A percentile compares a stretch with the other conserved stretches of the same genome.
These are phyloP conservation scores for Elgonia sp. DNA, from an alignment of 2,888 invertebrate genomes.

Conservation along the genomic window DNA sequence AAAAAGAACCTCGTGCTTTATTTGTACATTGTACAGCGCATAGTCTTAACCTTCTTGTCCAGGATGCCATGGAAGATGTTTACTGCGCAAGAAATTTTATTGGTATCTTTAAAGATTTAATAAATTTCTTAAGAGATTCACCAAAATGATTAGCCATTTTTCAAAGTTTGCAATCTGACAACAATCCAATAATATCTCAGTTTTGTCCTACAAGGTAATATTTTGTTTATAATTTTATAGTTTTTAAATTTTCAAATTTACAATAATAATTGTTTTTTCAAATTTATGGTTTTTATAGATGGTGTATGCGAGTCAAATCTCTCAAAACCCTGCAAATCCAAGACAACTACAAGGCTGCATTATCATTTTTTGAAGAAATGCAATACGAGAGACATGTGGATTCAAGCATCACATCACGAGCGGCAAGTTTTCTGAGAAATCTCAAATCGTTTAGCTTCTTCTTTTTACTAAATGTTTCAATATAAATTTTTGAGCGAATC, in stretches of 20 bases:
- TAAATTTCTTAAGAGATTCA: constrained; percentile 70
- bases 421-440: constrained; percentile 57
- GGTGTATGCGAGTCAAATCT: constrained; percentile 72
- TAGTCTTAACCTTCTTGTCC: constrained; percentile 47
- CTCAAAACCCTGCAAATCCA: constrained; percentile 58
- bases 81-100: constrained; percentile 39
- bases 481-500: constrained; percentile 73
- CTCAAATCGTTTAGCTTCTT: constrained; percentile 52
- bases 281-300: constrained; percentile 40
- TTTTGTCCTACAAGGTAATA: constrained; percentile 63
- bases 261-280: too few species aligned
- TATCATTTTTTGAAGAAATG: constrained; percentile 57
- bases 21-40: constrained; percentile 58
- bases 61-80: constrained; percentile 58
- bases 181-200: constrained; percentile 31
- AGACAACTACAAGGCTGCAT: constrained; percentile 56
- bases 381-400: constrained; percentile 21
- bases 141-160: constrained; percentile 71
- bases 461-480: constrained; percentile 57
- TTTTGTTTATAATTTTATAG: neutral
- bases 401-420: constrained; percentile 51
- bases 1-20: constrained; percentile 58
- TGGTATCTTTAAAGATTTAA: constrained; percentile 39
- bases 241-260: neutral
- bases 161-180: constrained; percentile 60